Evolutionary conservation across 2,888 invertebrate genomes (phyloP), one percentile per base, ranked within the genome.

Genomic region (Nasonovia ribisnigri): DNA sequence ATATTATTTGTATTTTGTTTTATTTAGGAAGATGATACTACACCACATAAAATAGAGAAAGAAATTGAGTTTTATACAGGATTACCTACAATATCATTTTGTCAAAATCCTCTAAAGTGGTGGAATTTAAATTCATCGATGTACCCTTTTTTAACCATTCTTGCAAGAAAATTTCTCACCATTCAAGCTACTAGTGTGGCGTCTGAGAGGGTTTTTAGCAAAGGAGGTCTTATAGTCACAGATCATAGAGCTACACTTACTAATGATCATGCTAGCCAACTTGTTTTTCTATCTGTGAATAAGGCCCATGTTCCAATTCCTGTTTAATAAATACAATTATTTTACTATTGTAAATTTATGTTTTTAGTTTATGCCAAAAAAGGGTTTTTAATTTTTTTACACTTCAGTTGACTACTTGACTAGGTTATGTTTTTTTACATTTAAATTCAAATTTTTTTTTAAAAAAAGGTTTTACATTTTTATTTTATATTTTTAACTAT

Each of bases 281-380:
- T 36, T 93, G 88, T 92, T 57, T 92, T 51, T 93, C 94, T n/a
- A 88, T 94, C 29, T 94, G 86, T n/a, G 36, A 51, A 91, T 91
- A 94, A 43, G 94, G 94, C 10, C 94, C 94, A 86, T 92, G 86
- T 77, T 94, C 94, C 91, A 95, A 94, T 77, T 54, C 57, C 26
- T 48, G 0, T 77, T n/a, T 36, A 77, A 36, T 36, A 20, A 36
- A 77, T 36, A 77, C 36, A 77, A 77, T 36, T 36, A 77, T 77
- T 77, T 77, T 77, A 77, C 36, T 77, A 36, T 77, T 36, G 36
- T 77, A 36, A 77, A 16, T 36, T 77, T 8, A 29, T 36, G 20
- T 77, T 26, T 16, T 36, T 16, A 77, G 13, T 77, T 77, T 26
- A 60, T 60, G 2, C 26, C 10, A 36, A 36, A 36, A 77, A 36